Evolutionary conservation across 2,888 invertebrate genomes (phyloP), one percentile per base, ranked within the genome.

Genomic region (Tenodera sinensis): DNA sequence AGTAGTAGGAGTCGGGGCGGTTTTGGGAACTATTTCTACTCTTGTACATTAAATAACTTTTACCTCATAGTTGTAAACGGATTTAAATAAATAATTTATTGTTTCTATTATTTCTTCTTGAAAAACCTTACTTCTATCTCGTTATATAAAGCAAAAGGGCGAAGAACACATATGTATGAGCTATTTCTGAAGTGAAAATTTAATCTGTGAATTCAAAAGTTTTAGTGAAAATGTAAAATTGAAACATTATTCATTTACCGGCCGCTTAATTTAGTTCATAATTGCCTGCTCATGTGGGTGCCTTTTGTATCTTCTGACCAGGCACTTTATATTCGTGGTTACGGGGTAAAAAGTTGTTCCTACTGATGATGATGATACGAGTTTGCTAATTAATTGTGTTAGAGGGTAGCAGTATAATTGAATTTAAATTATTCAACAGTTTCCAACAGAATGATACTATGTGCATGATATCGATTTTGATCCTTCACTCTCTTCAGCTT

Each of bases 401-500:
- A 30, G 83, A 30, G 83, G 83, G 83, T 20, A 28, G 83, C 28
- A 42, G 30, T 84, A 84, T 42, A 84, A 30, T 84, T 84, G 42
- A 30, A 42, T 42, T 84, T 84, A 84, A 42, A 42, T 30, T 84
- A n/a, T n/a, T 30, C 84, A n/a, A 30, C 34, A n/a, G 34, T 42
- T 84, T 28, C 84, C 28, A 34, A 30, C 84, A 12, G 28, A 83
- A 83, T 28, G 83, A 30, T 30, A 83, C 30, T 28, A 28, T 83
- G 28, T 83, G 83, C 28, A 28, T 83, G 28, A 83, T 28, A 83
- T 83, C 30, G 28, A 83, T 28, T 28, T 28, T 87, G 9, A 81
- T 92, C 94, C 94, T 91, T 94, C 93, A 92, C 92, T 89, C 94
- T 93, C 20, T 93, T 88, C 0, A 94, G 88, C 91, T 94, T 94